These are phyloP conservation scores for Sebastes steindachneri DNA, from an alignment of 2,797 vertebrate species.

Conservation along the genomic window DNA sequence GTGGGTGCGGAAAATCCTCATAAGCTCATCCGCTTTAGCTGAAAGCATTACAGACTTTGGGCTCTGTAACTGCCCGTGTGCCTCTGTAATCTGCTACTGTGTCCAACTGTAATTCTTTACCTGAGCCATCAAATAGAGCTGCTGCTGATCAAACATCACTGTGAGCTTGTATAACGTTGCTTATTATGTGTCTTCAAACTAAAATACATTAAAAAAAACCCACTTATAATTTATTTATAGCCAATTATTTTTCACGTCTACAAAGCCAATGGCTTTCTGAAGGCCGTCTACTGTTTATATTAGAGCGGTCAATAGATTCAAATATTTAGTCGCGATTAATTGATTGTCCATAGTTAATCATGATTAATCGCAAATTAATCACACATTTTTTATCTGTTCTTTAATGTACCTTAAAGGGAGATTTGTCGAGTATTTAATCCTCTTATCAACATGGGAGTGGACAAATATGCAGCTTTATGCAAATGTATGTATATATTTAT, in stretches of 20 bases:
- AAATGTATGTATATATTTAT: too few relatives aligned
- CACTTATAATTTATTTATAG: not conserved
- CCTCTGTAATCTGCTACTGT: conserved; percentile 37
- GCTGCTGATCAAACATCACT: not conserved
- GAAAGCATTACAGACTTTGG: conserved; percentile 57
- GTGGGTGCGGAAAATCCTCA: conserved; percentile 61
- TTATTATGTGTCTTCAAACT: rapidly evolving
- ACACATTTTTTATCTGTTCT: too few relatives aligned
- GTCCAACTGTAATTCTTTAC: conserved; percentile 33
- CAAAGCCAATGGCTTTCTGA: not conserved
- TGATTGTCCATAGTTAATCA: too few relatives aligned
- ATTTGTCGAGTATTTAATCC: too few relatives aligned
- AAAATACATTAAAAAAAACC: not conserved
- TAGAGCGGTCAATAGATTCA: too few relatives aligned
- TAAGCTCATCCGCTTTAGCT: conserved; percentile 66
- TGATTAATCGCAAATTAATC: too few relatives aligned
- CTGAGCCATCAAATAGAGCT: conserved; percentile 13
- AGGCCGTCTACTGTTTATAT: not conserved
- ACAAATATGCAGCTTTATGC: too few relatives aligned
- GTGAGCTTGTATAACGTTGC: not conserved
- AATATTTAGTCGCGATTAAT: too few relatives aligned
- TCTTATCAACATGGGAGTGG: too few relatives aligned
- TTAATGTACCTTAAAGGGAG: too few relatives aligned
- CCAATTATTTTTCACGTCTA: not conserved
- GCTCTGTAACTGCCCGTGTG: conserved; percentile 23